Evolutionary conservation across 2,797 vertebrate species (phyloP).

Genomic region (Lagocephalus sceleratus): DNA sequence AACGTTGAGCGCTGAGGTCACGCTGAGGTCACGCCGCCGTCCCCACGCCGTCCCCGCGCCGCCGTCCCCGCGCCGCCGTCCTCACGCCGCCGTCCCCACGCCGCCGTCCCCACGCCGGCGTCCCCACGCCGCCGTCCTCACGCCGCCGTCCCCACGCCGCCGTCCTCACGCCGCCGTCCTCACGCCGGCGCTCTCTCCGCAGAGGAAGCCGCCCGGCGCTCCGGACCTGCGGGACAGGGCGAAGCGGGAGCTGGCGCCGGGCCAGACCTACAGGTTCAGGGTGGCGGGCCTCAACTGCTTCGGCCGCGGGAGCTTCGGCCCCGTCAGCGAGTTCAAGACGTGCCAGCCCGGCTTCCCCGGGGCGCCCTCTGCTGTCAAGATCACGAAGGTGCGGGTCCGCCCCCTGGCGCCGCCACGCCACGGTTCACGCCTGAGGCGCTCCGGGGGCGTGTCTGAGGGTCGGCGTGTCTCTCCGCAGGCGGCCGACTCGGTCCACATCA

Average conservation of each 20-base stretch:
- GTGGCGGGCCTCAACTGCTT: slow-evolving; percentile 91
- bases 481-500: slow-evolving; percentile 90
- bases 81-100: too few species aligned
- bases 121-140: too few species aligned
- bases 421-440: too few species aligned
- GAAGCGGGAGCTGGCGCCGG: slow-evolving; percentile 84
- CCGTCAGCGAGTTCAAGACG: slow-evolving; percentile 92
- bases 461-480: slow-evolving; percentile 76
- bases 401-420: too few species aligned
- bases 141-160: too few species aligned
- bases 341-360: slow-evolving; percentile 96
- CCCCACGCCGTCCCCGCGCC: too few species aligned
- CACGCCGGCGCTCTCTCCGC: slow-evolving; percentile 1
- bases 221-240: slow-evolving; percentile 82
- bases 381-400: slow-evolving; percentile 84
- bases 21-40: too few species aligned
- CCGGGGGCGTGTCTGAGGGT: too few species aligned
- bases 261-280: slow-evolving; percentile 89
- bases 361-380: slow-evolving; percentile 94
- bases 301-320: slow-evolving; percentile 89
- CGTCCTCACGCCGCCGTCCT: not conserved
- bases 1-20: too few species aligned
- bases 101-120: too few species aligned
- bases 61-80: too few species aligned
- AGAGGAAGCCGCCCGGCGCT: slow-evolving; percentile 77